Percentiles rank a stretch among this genome's conserved stretches.
These are phyloP conservation scores for Drosophila melanica DNA, from an alignment of 1,140 invertebrate species.

Conservation along the genomic window DNA sequence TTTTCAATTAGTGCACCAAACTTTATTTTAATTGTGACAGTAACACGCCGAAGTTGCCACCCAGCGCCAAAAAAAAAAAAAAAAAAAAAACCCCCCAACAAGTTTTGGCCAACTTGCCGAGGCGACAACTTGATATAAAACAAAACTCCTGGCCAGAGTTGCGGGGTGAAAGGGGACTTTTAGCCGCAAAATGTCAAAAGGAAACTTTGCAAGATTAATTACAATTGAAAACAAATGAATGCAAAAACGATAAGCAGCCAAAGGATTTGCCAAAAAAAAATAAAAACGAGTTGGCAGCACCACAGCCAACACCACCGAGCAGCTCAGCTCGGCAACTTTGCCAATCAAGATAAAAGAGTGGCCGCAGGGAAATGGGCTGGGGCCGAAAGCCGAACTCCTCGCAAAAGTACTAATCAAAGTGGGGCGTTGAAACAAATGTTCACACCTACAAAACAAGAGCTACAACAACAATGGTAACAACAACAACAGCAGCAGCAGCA, in stretches of 20 bases:
- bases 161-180: slow-evolving; percentile 19
- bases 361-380: slow-evolving; percentile 20
- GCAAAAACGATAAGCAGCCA: slow-evolving; percentile 82
- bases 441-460: slow-evolving; percentile 59
- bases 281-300: slow-evolving; percentile 27
- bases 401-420: slow-evolving; percentile 41
- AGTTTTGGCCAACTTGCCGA: slow-evolving; percentile 45
- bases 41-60: slow-evolving; percentile 66
- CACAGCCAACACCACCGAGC: neutral
- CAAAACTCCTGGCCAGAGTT: slow-evolving; percentile 45
- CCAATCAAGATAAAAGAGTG: slow-evolving; percentile 64
- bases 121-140: slow-evolving; percentile 50
- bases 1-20: slow-evolving; percentile 78
- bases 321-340: slow-evolving; percentile 61
- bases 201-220: slow-evolving; percentile 81
- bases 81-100: slow-evolving; percentile 39
- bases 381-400: neutral
- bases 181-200: slow-evolving; percentile 80
- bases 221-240: slow-evolving; percentile 83
- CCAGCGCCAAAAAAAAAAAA: slow-evolving; percentile 29
- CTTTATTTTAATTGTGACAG: slow-evolving; percentile 82
- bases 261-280: slow-evolving; percentile 57
- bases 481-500: slow-evolving; percentile 21
- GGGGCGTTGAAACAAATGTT: slow-evolving; percentile 73
- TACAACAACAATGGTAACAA: slow-evolving; percentile 20